A percentile compares a stretch with the other conserved stretches of the same genome.
Evolutionary conservation across 1,140 invertebrate species (phyloP).

Genomic region (Calosoma granatense): DNA sequence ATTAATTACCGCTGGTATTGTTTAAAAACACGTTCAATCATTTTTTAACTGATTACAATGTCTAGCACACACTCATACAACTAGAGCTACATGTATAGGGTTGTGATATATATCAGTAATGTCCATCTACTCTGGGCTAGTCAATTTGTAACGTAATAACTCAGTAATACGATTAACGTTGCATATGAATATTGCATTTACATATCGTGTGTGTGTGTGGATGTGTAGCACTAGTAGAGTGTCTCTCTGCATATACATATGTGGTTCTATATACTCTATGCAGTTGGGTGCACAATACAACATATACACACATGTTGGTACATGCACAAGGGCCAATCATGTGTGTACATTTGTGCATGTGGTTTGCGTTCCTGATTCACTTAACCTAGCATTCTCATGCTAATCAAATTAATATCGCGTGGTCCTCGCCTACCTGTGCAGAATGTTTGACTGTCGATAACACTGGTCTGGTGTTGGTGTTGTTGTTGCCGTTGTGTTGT

Average conservation of each 20-base stretch:
- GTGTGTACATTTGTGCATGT: not conserved
- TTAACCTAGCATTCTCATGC: slow-evolving; percentile 1
- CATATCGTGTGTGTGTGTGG: not conserved
- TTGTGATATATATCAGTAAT: not conserved
- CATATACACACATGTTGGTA: too few species aligned
- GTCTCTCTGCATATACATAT: not conserved
- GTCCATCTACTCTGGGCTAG: not conserved
- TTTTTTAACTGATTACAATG: too few species aligned
- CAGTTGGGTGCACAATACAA: too few species aligned
- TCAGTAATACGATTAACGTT: slow-evolving; percentile 7
- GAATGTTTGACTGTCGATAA: not conserved
- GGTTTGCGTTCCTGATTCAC: slow-evolving; percentile 1
- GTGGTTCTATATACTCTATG: too few species aligned
- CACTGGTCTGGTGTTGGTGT: not conserved
- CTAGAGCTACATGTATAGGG: too few species aligned
- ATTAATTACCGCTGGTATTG: too few species aligned
- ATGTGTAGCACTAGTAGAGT: not conserved
- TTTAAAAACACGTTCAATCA: too few species aligned
- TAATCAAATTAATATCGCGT: slow-evolving; percentile 1
- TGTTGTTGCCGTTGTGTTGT: too few species aligned
- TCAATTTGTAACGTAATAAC: slow-evolving; percentile 7
- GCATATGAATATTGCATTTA: slow-evolving; percentile 5
- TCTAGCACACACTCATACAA: not conserved
- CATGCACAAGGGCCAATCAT: not conserved
- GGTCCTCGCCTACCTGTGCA: not conserved